phyloP scores from a whole-genome alignment of 35 echinoderm and acorn worm genomes.

The Ophioderma brevispina region DNA sequence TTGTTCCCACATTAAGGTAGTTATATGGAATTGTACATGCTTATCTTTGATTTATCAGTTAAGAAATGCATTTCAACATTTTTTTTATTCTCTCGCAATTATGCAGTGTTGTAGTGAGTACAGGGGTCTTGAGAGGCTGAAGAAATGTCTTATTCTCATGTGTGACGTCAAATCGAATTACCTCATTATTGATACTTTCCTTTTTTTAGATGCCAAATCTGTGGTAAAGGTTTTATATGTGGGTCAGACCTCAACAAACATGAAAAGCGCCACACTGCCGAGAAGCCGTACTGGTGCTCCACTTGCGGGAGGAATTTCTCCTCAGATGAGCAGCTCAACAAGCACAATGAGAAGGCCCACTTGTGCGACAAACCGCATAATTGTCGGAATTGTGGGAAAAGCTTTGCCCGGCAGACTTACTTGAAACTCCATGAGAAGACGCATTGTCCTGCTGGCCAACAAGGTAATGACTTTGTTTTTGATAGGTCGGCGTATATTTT shows the following conservation, averaged over 20 bases:
- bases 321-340: not conserved
- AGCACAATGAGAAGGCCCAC: not conserved
- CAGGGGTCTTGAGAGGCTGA: too few species aligned
- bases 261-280: not conserved
- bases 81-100: too few species aligned
- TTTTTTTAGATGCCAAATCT: not conserved
- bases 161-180: too few species aligned
- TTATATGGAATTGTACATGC: too few species aligned
- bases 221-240: not conserved
- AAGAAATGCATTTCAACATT: too few species aligned
- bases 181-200: not conserved
- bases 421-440: not conserved
- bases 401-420: not conserved
- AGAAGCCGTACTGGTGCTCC: slow-evolving; percentile 6
- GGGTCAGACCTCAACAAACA: not conserved
- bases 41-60: too few species aligned
- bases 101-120: too few species aligned
- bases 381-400: not conserved
- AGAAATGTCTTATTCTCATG: too few species aligned
- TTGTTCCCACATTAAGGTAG: too few species aligned
- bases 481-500: too few species aligned
- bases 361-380: not conserved
- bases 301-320: not conserved
- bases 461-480: too few species aligned
- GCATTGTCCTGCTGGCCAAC: not conserved